Conservation (phyloP, 2,888 invertebrate genomes). For the Pristionchus fissidentatus region DNA sequence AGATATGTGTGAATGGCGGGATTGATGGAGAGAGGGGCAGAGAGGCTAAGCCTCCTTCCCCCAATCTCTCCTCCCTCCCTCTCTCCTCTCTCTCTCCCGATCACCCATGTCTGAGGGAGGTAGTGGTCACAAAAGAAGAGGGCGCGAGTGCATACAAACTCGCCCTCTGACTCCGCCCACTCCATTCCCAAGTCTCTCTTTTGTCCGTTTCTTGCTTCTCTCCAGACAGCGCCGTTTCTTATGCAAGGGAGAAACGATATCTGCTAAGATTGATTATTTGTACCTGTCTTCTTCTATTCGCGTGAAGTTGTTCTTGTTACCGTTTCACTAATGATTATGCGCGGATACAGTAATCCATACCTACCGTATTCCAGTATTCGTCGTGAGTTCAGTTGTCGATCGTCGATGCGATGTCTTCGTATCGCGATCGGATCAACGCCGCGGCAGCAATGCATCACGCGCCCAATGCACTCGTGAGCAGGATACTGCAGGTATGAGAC, state of each 20-base stretch:
- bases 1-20: constrained; percentile 44
- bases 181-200: background rate
- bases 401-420: constrained; percentile 43
- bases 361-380: background rate
- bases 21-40: background rate
- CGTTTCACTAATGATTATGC: background rate
- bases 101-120: constrained; percentile 28
- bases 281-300: too few species aligned
- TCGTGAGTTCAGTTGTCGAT: background rate
- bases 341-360: background rate
- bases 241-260: background rate
- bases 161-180: constrained; percentile 24
- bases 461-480: constrained; percentile 59
- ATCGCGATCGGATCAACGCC: constrained; percentile 42
- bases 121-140: constrained; percentile 16
- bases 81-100: constrained; percentile 14
- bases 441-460: constrained; percentile 49
- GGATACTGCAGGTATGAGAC: constrained; percentile 64
- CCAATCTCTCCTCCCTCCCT: background rate
- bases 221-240: background rate
- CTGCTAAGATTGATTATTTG: too few species aligned
- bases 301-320: too few species aligned
- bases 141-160: constrained; percentile 19
- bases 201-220: constrained; percentile 25
- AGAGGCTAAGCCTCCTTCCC: constrained; percentile 21